These are phyloP conservation scores for Falcaria lacertinaria DNA, from an alignment of 2,888 invertebrate genomes.

Conservation along the genomic window DNA sequence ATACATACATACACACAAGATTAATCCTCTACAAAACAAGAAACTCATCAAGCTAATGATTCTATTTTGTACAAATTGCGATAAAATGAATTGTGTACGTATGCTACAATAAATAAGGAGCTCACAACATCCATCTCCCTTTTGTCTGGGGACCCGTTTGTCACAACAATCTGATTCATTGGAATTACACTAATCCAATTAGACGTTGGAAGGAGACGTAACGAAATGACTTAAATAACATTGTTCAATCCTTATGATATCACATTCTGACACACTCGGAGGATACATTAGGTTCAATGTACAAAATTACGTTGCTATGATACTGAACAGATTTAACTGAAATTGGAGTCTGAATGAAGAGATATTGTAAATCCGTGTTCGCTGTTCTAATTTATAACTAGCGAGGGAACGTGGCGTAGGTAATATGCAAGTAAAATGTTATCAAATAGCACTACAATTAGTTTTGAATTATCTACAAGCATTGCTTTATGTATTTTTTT, in stretches of 20 bases:
- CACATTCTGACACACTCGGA: constrained; percentile 13
- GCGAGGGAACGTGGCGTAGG: no score
- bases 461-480: no score
- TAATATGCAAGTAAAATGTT: no score
- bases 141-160: constrained; percentile 35
- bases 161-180: constrained; percentile 45
- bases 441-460: no score
- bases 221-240: constrained; percentile 28
- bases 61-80: background rate
- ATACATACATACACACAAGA: background rate
- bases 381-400: no score
- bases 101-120: constrained; percentile 1
- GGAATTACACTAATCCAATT: constrained; percentile 48
- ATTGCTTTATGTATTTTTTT: no score
- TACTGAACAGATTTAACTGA: background rate
- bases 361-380: no score
- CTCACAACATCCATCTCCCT: constrained; percentile 12
- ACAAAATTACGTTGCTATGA: background rate
- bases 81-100: background rate
- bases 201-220: constrained; percentile 30
- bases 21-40: background rate
- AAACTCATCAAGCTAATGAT: constrained; percentile 3
- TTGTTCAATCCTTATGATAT: constrained; percentile 16
- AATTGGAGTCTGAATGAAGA: no score
- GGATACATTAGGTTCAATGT: background rate